Base-by-base conservation (phyloP, 35 echinoderm and acorn worm species). In the Chiridota heheva region DNA sequence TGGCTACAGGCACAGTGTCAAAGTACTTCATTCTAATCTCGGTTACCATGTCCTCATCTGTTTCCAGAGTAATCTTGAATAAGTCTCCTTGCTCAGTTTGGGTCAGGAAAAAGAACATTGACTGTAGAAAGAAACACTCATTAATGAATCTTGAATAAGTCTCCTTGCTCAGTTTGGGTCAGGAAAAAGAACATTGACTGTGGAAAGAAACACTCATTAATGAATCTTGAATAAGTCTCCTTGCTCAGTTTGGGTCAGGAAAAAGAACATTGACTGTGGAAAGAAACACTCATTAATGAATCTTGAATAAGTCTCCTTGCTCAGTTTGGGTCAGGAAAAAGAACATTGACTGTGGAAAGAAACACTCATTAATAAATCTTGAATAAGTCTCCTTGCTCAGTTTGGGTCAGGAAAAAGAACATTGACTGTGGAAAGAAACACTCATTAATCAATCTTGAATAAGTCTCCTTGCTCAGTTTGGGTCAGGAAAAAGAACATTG, bases 181-280 rank as follows among this genome's bases (percentile, higher is more conserved):
- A 91, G 53, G 81, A 98, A 91, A 70, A 98, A 98, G 45, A 98
- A 98, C 95, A 98, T 98, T 28, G 95, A 98, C 95, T 98, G 85
- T 20, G 27, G 57, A 78, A 48, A 58, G 47, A 84, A 45, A n/a
- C n/a, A n/a, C n/a, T n/a, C n/a, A n/a, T n/a, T n/a, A n/a, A n/a
- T n/a, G n/a, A n/a, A 92, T 92, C 67, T 92, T 92, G 77, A 92
- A 92, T 58, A 92, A 86, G 63, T 92, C 90, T 1, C 90, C 90
- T 61, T 92, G 90, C 51, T 92, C 83, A 15, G 90, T 92, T 80
- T 92, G 90, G 45, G 83, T 61, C 55, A 86, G 41, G 77, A 92
- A 86, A 61, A 92, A 92, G 34, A 92, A 92, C 90, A 92, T 92
- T n/a, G 90, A 92, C 90, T 92, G 83, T 25, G 26, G 53, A 75